These are phyloP conservation scores for Leptura quadrifasciata DNA, from an alignment of 2,888 invertebrate species.

Conservation along the genomic window DNA sequence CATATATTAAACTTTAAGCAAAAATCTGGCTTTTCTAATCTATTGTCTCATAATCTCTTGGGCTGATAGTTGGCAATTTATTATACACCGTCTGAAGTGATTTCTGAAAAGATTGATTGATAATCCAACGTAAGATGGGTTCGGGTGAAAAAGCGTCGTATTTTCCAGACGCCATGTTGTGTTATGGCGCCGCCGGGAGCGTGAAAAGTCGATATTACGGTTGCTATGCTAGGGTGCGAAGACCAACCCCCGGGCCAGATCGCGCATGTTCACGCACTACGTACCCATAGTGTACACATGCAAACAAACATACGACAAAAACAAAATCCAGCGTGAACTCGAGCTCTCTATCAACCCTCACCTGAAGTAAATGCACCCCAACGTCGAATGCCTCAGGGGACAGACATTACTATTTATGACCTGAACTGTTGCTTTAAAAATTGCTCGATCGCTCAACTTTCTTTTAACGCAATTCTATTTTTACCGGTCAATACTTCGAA, in stretches of 20 bases:
- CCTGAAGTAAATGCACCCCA: conserved; percentile 28
- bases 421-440: conserved; percentile 17
- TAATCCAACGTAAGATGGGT: conserved; percentile 32
- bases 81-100: conserved; percentile 30
- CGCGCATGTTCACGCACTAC: conserved; percentile 66
- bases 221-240: conserved; percentile 62
- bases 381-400: conserved; percentile 10
- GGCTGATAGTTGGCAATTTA: conserved; percentile 25
- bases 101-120: conserved; percentile 38
- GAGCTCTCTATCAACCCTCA: conserved; percentile 22
- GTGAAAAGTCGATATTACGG: conserved; percentile 68
- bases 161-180: conserved; percentile 61
- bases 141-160: conserved; percentile 30
- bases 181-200: conserved; percentile 61
- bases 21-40: neutral
- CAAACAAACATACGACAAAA: conserved; percentile 48
- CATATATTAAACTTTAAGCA: neutral
- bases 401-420: conserved; percentile 1
- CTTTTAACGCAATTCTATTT: neutral
- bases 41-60: conserved; percentile 11
- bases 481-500: conserved; percentile 14
- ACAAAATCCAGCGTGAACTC: conserved; percentile 38
- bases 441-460: neutral
- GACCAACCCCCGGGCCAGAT: conserved; percentile 62
- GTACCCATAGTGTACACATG: conserved; percentile 53